Evolutionary conservation across 2,888 invertebrate species (phyloP).

Genomic region (Proisotoma minuta): DNA sequence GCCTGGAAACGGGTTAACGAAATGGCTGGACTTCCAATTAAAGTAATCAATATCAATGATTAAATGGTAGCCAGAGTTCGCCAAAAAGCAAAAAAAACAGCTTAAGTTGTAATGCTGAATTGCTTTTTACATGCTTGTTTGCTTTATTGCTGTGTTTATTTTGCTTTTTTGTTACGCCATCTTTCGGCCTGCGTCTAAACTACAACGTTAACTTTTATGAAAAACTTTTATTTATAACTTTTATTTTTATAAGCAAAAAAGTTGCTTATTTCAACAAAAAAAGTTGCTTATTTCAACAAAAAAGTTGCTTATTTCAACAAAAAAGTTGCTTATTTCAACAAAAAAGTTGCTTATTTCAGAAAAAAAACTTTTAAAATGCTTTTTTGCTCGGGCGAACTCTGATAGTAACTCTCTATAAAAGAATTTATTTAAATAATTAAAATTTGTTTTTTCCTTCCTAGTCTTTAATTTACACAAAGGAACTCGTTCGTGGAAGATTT

Average conservation of each 20-base stretch:
- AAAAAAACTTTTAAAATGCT: no score
- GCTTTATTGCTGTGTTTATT: not conserved
- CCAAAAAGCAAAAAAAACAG: not conserved
- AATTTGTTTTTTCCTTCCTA: slow-evolving; percentile 47
- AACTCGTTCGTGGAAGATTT: slow-evolving; percentile 61
- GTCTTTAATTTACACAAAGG: slow-evolving; percentile 67
- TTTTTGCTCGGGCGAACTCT: no score
- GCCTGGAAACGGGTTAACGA: slow-evolving; percentile 55
- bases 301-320: no score
- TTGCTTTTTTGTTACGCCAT: no score
- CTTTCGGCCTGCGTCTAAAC: no score
- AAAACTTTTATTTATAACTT: no score
- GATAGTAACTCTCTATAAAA: not conserved
- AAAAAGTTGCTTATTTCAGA: no score
- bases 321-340: no score
- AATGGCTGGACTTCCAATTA: slow-evolving; percentile 50
- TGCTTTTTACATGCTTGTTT: not conserved
- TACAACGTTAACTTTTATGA: no score
- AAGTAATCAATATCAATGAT: slow-evolving; percentile 31
- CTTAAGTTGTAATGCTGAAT: not conserved
- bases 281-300: no score
- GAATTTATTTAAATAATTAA: not conserved
- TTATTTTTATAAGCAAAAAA: no score
- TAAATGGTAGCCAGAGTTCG: not conserved
- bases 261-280: no score